Conservation (phyloP, 2,888 invertebrate species). For the Cyrtodaria siliqua region DNA sequence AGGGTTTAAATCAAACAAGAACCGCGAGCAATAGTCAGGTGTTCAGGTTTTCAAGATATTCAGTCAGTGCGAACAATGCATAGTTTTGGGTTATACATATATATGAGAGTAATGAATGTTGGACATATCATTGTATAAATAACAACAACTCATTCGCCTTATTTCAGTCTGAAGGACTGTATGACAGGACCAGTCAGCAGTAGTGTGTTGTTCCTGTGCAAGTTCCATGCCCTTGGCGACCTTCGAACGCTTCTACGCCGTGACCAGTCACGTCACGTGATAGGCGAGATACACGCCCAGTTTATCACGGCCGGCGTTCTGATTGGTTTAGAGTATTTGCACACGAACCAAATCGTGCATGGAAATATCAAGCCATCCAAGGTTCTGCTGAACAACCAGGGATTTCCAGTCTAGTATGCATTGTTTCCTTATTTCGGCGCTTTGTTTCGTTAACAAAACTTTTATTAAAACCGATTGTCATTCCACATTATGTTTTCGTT, state of each 20-base stretch:
- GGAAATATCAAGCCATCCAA: constrained; percentile 64
- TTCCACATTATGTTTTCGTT: too few relatives aligned
- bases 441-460: too few relatives aligned
- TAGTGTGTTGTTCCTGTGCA: constrained; percentile 41
- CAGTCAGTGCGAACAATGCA: too few relatives aligned
- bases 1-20: too few relatives aligned
- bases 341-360: constrained; percentile 50
- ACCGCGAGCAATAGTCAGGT: too few relatives aligned
- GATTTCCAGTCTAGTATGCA: constrained; percentile 59
- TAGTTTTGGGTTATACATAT: too few relatives aligned
- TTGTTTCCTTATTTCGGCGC: too few relatives aligned
- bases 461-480: too few relatives aligned
- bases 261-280: constrained; percentile 48
- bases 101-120: too few relatives aligned
- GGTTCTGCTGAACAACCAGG: constrained; percentile 48
- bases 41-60: too few relatives aligned
- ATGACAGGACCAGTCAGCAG: constrained; percentile 30
- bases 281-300: constrained; percentile 59
- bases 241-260: constrained; percentile 47
- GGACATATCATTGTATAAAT: too few relatives aligned
- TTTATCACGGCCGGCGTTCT: constrained; percentile 56
- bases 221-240: constrained; percentile 44
- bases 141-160: too few relatives aligned
- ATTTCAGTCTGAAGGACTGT: constrained; percentile 40
- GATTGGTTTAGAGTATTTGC: constrained; percentile 55